Evolutionary conservation across 2,888 invertebrate genomes (phyloP).

Genomic region (Drosophila paucipuncta): DNA sequence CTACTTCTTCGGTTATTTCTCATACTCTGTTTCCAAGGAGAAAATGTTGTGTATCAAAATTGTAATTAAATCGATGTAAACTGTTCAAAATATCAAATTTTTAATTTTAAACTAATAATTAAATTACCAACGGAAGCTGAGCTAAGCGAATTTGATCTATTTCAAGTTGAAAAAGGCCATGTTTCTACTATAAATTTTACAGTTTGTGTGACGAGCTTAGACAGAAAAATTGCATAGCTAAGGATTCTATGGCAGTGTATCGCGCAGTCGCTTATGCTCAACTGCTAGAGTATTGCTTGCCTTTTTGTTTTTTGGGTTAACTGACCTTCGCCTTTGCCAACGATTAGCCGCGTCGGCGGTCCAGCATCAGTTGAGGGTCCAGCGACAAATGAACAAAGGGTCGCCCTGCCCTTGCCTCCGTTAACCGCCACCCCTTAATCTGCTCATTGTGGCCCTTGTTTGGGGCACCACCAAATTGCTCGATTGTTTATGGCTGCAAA

Average conservation of each 20-base stretch:
- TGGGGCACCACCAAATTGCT: slow-evolving; percentile 73
- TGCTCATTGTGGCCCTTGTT: slow-evolving; percentile 37
- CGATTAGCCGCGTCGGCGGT: slow-evolving; percentile 75
- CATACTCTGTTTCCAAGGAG: slow-evolving; percentile 1
- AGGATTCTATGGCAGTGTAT: background rate
- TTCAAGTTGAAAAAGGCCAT: background rate
- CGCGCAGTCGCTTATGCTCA: background rate
- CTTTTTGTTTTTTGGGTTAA: slow-evolving; percentile 55
- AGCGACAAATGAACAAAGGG: slow-evolving; percentile 78
- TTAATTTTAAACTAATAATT: background rate
- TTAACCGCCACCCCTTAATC: background rate
- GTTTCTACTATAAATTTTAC: background rate
- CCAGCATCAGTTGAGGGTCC: slow-evolving; percentile 46
- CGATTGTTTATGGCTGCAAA: slow-evolving; percentile 82
- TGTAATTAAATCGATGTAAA: background rate
- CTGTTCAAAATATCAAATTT: background rate
- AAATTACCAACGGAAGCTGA: background rate
- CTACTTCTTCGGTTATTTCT: background rate
- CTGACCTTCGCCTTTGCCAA: slow-evolving; percentile 66
- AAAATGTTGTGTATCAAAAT: background rate
- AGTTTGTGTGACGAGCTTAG: background rate
- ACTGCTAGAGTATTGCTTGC: background rate
- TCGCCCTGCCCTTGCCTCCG: slow-evolving; percentile 13
- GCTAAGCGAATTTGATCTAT: rapidly evolving
- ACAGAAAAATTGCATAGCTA: background rate